Percentiles rank a stretch among this genome's conserved stretches.
Conservation (phyloP, 2,888 invertebrate genomes). For the Epirrhoe alternata region DNA sequence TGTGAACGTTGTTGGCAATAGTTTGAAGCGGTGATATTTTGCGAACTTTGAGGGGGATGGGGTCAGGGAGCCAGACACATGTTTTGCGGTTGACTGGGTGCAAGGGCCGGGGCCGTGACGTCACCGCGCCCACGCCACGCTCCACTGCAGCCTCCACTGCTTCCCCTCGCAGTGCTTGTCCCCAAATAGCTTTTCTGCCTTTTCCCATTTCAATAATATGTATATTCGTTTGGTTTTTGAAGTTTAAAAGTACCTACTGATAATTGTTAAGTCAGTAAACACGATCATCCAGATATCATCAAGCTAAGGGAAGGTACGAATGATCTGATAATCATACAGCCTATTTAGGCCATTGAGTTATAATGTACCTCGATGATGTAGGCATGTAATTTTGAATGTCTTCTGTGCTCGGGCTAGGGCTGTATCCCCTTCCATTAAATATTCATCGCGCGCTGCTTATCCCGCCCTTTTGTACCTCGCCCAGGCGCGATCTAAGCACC, state of each 20-base stretch:
- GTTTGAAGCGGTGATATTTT: background rate
- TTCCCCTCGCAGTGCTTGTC: background rate
- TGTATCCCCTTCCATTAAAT: slow-evolving; percentile 23
- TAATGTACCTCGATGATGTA: too few species aligned
- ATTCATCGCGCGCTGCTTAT: slow-evolving; percentile 25
- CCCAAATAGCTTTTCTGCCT: background rate
- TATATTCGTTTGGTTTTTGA: too few species aligned
- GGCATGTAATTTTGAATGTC: background rate
- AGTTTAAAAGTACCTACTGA: too few species aligned
- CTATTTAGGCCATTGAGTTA: too few species aligned
- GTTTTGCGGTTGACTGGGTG: slow-evolving; percentile 10
- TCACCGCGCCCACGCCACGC: slow-evolving; percentile 29
- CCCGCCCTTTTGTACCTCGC: slow-evolving; percentile 7
- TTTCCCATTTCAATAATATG: background rate
- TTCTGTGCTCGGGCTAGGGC: slow-evolving; percentile 16
- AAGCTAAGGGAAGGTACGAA: too few species aligned
- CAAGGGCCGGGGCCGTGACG: slow-evolving; percentile 26
- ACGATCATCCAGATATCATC: too few species aligned
- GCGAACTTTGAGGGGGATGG: background rate
- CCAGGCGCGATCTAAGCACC: background rate
- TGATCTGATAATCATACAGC: too few species aligned
- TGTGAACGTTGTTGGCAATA: slow-evolving; percentile 3
- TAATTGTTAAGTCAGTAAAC: too few species aligned
- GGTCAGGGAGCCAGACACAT: slow-evolving; percentile 16
- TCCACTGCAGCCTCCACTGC: background rate